Evolutionary conservation across 2,888 invertebrate species (phyloP), one percentile per base, ranked within the genome.

Genomic region (Synanthedon andrenaeformis): DNA sequence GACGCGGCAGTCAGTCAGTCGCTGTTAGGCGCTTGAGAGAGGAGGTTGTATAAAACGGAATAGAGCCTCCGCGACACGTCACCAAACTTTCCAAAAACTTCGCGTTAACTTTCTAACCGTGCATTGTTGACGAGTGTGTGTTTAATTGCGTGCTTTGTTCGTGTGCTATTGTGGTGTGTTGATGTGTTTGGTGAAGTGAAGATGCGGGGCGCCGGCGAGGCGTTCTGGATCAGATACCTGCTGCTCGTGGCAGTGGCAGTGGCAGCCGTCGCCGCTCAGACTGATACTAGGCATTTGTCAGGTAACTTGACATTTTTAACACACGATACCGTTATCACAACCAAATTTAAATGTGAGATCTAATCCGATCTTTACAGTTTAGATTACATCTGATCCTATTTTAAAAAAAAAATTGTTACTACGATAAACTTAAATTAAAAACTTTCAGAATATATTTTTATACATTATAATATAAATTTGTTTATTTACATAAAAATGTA

Each of bases 201-300:
- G 68, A 86, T 86, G 86, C 77, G 79, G 81, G 73, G 78, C 82
- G 86, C 83, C 84, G 72, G 74, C 69, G 73, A 72, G 81, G 84
- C 83, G 81, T 82, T 78, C 79, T 83, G 82, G 73, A 76, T 82
- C 66, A 62, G 62, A 60, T 70, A 76, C 55, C 64, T 79, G 72
- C 62, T 80, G 69, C 73, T 72, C 56, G 76, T 69, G 48, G 76
- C 70, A 42, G 71, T 73, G 58, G 77, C 72, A 56, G 76, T 79
- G 48, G 76, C 70, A 42, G 71, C 73, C 58, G 77, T 72, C 56
- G 76, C 79, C 60, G 84, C 82, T 54, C 80, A 82, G 67, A 59
- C 74, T 55, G 84, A 84, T 77, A 81, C 85, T 61, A 79, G 82
- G 65, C 80, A 81, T 64, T 73, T 86, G 79, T 77, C 86, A 86